These are phyloP conservation scores for Ictalurus furcatus DNA, from an alignment of 2,113 vertebrate species.

Conservation along the genomic window DNA sequence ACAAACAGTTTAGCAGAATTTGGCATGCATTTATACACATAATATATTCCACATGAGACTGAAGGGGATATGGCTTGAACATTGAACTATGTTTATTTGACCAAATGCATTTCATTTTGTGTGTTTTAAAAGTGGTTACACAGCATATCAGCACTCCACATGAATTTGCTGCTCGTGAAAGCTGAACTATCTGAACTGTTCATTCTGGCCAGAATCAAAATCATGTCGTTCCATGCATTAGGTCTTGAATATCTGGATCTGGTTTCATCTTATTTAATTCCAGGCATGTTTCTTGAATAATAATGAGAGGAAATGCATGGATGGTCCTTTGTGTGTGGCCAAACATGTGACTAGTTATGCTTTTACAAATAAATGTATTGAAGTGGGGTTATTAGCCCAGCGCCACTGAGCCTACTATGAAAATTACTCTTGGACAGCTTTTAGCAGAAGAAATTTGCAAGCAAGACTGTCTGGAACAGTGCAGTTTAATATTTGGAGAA, in stretches of 20 bases:
- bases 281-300: slow-evolving; percentile 50
- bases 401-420: slow-evolving; percentile 30
- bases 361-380: slow-evolving; percentile 54
- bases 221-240: slow-evolving; percentile 4
- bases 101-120: background rate
- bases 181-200: background rate
- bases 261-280: slow-evolving; percentile 36
- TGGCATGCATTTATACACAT: background rate
- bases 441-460: slow-evolving; percentile 10
- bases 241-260: slow-evolving; percentile 12
- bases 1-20: slow-evolving; percentile 2
- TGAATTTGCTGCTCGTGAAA: background rate
- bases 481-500: slow-evolving; percentile 5
- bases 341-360: slow-evolving; percentile 39
- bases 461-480: slow-evolving; percentile 32
- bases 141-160: background rate
- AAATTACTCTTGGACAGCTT: slow-evolving; percentile 40
- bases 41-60: background rate
- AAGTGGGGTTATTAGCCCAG: slow-evolving; percentile 49
- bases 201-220: slow-evolving; percentile 10
- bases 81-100: background rate
- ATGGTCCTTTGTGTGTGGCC: slow-evolving; percentile 47
- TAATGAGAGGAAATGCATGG: slow-evolving; percentile 55
- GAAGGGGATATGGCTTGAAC: background rate
- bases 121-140: background rate